phyloP scores from a whole-genome alignment of 1,140 invertebrate genomes.

The Druon quercuslanigerum region DNA sequence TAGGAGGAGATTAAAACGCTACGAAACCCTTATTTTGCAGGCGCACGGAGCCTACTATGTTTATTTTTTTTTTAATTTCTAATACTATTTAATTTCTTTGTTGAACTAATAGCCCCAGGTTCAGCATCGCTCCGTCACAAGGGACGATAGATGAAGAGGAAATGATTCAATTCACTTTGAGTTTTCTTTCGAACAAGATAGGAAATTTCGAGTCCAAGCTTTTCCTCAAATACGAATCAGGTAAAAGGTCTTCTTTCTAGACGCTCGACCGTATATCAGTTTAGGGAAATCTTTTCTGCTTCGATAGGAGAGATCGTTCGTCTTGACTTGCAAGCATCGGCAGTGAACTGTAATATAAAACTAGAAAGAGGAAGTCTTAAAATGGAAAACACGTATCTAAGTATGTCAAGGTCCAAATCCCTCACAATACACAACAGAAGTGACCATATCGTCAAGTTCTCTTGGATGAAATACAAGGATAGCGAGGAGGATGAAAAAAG shows the following conservation, averaged over 20 bases:
- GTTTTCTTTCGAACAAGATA: slow-evolving; percentile 55
- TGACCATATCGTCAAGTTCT: slow-evolving; percentile 64
- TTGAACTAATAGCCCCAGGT: slow-evolving; percentile 53
- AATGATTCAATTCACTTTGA: slow-evolving; percentile 58
- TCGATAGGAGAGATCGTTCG: slow-evolving; percentile 16
- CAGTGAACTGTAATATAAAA: slow-evolving; percentile 58
- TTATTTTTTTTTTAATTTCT: slow-evolving; percentile 19
- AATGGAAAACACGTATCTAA: slow-evolving; percentile 72
- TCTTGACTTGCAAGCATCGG: slow-evolving; percentile 35
- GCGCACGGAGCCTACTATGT: not conserved
- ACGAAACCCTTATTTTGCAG: too few relatives aligned
- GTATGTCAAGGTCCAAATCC: slow-evolving; percentile 60
- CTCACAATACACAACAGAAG: slow-evolving; percentile 72
- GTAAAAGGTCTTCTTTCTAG: slow-evolving; percentile 46
- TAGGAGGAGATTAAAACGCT: too few relatives aligned
- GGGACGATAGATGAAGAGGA: slow-evolving; percentile 65
- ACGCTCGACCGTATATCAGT: not conserved
- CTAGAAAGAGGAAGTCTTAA: slow-evolving; percentile 58
- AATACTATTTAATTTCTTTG: not conserved
- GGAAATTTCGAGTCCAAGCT: slow-evolving; percentile 59
- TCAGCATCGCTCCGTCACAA: slow-evolving; percentile 65
- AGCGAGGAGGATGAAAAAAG: slow-evolving; percentile 49
- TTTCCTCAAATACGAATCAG: slow-evolving; percentile 69
- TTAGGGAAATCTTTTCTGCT: slow-evolving; percentile 34
- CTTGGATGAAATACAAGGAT: slow-evolving; percentile 67